A percentile compares a stretch with the other conserved stretches of the same genome.
These are phyloP conservation scores for Trogon melanurus DNA, from an alignment of 2,113 vertebrate species.

Conservation along the genomic window DNA sequence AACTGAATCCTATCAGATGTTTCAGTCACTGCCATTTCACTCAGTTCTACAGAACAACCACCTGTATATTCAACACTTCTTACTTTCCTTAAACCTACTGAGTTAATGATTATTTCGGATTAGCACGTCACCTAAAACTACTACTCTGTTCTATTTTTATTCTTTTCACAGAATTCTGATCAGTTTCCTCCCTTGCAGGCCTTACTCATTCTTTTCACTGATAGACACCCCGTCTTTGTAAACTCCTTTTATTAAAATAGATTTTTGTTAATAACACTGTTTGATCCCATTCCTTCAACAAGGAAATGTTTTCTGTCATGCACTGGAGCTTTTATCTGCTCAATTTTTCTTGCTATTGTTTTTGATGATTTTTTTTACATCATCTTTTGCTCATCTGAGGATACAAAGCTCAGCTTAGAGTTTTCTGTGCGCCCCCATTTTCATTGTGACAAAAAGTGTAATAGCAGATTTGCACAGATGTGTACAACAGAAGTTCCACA, in stretches of 20 bases:
- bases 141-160: accelerated
- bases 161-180: background rate
- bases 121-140: background rate
- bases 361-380: background rate
- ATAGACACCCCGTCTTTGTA: background rate
- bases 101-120: background rate
- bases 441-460: background rate
- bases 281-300: accelerated
- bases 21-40: background rate
- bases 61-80: accelerated
- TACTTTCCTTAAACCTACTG: background rate
- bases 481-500: background rate
- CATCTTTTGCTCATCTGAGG: background rate
- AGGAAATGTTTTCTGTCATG: background rate
- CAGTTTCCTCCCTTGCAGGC: background rate
- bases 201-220: background rate
- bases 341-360: background rate
- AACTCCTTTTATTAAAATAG: background rate
- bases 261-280: background rate
- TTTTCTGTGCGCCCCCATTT: background rate
- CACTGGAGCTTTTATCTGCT: background rate
- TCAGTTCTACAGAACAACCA: background rate
- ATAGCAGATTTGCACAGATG: background rate
- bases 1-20: background rate
- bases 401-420: background rate